Evolutionary conservation across 2,113 vertebrate genomes (phyloP).

Genomic region (Onychostruthus taczanowskii): DNA sequence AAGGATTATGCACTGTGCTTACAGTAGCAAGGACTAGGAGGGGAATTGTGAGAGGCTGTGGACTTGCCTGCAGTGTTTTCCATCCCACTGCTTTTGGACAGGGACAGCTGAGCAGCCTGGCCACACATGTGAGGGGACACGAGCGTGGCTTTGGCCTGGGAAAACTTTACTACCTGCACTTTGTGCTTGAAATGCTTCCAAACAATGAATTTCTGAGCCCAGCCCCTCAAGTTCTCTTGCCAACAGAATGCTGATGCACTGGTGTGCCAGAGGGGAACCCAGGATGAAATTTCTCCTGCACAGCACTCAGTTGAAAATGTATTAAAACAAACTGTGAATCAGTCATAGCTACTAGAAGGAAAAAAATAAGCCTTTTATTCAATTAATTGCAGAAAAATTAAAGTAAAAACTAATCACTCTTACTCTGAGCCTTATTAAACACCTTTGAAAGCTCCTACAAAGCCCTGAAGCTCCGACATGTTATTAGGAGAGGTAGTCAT

Average conservation of each 20-base stretch:
- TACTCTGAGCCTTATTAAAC: conserved; percentile 19
- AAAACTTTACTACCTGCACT: neutral
- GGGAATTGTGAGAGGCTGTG: neutral
- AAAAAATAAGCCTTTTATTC: neutral
- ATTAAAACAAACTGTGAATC: neutral
- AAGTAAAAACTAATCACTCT: neutral
- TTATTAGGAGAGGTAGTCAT: neutral
- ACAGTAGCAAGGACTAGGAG: neutral
- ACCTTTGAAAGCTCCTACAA: neutral
- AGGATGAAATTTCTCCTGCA: neutral
- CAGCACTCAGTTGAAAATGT: neutral
- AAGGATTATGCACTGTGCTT: neutral
- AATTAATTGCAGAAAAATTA: neutral
- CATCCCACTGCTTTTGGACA: neutral
- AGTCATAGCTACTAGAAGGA: neutral
- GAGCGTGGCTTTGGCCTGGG: neutral
- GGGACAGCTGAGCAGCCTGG: neutral
- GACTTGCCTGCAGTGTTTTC: neutral
- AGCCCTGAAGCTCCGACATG: neutral
- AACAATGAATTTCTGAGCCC: neutral
- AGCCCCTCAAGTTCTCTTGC: neutral
- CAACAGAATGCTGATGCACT: neutral
- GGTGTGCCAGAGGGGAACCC: neutral
- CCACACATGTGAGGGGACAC: neutral
- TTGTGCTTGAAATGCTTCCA: neutral